These are phyloP conservation scores for Eospalax fontanierii DNA, from an alignment of 2,797 vertebrate species.

Conservation along the genomic window DNA sequence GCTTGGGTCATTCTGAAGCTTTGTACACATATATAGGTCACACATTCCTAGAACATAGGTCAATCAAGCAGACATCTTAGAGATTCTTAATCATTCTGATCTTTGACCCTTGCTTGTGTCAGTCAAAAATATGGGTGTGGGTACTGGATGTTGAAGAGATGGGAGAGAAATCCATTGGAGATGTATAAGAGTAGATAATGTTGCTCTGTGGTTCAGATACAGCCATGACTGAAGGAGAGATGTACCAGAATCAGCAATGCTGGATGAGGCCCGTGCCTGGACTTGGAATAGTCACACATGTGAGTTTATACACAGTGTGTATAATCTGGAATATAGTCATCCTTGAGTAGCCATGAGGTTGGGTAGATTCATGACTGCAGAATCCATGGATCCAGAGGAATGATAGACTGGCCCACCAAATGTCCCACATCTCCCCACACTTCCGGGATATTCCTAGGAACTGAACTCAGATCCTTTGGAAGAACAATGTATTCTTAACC, in stretches of 20 bases:
- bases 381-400: background rate
- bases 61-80: slow-evolving; percentile 42
- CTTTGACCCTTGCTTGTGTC: slow-evolving; percentile 34
- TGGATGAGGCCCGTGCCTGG: background rate
- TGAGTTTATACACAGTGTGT: background rate
- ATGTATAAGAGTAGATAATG: background rate
- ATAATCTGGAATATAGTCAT: background rate
- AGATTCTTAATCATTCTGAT: slow-evolving; percentile 60
- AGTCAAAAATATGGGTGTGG: background rate
- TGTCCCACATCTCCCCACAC: background rate
- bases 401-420: background rate
- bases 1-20: background rate
- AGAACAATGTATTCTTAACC: no score
- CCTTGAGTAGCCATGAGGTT: background rate
- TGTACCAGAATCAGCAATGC: no score
- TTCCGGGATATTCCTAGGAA: background rate
- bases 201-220: background rate
- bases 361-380: background rate
- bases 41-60: slow-evolving; percentile 53
- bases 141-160: slow-evolving; percentile 1
- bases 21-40: slow-evolving; percentile 30
- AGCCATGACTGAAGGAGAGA: rapidly evolving
- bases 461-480: no score
- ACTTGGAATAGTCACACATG: rapidly evolving
- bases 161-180: background rate